Base-by-base conservation (phyloP, 2,888 invertebrate species). In the Labia minor region DNA sequence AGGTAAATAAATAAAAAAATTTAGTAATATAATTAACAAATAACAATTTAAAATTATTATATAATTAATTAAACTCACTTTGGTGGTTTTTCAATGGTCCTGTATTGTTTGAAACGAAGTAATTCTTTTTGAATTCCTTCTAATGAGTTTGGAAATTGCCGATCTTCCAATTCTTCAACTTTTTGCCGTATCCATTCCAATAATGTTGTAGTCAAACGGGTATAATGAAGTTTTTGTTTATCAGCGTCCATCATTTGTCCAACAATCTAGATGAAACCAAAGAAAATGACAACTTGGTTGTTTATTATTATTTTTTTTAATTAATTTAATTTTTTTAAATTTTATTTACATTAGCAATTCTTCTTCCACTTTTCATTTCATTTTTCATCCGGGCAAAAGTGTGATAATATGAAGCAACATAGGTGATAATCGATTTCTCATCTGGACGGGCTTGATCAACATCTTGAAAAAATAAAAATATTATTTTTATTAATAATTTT, bases 341-440 rank as follows among this genome's bases (percentile, higher is more conserved):
- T 18, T 21, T 49, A 78, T 84, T 83, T 78, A 95, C 95, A 80
- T 98, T 99, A 61, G 96, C 97, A 75, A 99, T 97, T 76, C 98
- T 85, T 74, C 94, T 87, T 33, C 97, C 97, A 72, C 96, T 96
- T 77, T 97, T 98, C 81, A 94, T 92, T 76, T 98, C 98, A 76
- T 93, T 95, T 83, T 97, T 98, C 95, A 98, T 96, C 72, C 96
- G 85, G 62, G 98, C 97, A 81, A 99, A 99, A 67, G 97, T 96
- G 81, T 99, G 98, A 80, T 99, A 99, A 80, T 97, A 98, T 16
- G 95, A 95, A 1, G 98, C 97, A 37, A 99, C 96, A 77, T 99
- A 99, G 19, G 98, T 99, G 82, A 99, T 92, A 76, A 99, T 94
- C 33, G 96, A 96, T 79, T 97, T 98, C 81, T 99, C 99, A 77